Evolutionary conservation across 2,113 vertebrate genomes (phyloP).

Genomic region (Menura novaehollandiae): DNA sequence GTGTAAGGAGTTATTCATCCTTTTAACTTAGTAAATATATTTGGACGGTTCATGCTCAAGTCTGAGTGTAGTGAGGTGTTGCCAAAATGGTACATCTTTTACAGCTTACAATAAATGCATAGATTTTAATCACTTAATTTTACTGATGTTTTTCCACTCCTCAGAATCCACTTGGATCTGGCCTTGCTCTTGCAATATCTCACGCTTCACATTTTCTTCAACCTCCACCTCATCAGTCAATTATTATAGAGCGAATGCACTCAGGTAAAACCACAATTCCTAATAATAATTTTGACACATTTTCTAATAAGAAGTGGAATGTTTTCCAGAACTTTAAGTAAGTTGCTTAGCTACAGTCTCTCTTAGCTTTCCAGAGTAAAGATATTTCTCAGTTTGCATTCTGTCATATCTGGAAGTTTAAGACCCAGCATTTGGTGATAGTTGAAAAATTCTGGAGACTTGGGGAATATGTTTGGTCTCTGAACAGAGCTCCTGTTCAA

Average conservation of each 20-base stretch:
- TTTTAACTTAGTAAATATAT: neutral
- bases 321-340: neutral
- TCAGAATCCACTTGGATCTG: slow-evolving; percentile 91
- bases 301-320: neutral
- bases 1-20: neutral
- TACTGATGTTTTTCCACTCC: slow-evolving; percentile 14
- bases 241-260: slow-evolving; percentile 99
- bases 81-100: neutral
- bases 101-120: neutral
- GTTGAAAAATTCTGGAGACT: neutral
- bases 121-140: neutral
- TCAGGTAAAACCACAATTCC: slow-evolving; percentile 81
- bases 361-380: neutral
- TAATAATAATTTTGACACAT: neutral
- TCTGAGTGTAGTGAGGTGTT: neutral
- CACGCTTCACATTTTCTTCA: slow-evolving; percentile 98
- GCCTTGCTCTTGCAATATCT: slow-evolving; percentile 94
- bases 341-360: neutral
- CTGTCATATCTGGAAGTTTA: neutral
- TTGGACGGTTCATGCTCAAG: neutral
- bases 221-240: slow-evolving; percentile 98
- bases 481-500: neutral
- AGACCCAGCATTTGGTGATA: neutral
- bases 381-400: neutral
- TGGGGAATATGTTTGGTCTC: neutral